Evolutionary conservation across 1,140 invertebrate species (phyloP).

Genomic region (Akabosia matsudoensis): DNA sequence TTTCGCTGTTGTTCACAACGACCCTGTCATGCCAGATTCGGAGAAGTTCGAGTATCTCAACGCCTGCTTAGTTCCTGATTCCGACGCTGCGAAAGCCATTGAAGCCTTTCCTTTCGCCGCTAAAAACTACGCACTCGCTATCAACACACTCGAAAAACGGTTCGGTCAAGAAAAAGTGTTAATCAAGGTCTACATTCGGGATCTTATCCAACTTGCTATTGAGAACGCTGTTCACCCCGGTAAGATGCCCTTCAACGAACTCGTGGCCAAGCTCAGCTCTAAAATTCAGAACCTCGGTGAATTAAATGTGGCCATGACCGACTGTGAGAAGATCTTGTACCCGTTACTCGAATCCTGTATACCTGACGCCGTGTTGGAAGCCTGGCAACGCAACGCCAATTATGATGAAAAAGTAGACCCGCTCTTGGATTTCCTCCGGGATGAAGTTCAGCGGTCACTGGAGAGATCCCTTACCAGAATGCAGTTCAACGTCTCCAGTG

Average conservation of each 20-base stretch:
- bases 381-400: background rate
- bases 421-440: background rate
- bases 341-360: background rate
- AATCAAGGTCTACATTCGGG: conserved; percentile 49
- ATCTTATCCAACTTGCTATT: conserved; percentile 47
- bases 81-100: conserved; percentile 31
- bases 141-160: conserved; percentile 47
- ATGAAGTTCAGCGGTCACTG: background rate
- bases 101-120: conserved; percentile 47
- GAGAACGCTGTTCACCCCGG: conserved; percentile 4
- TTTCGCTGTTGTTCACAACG: background rate
- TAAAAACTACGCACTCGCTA: conserved; percentile 48
- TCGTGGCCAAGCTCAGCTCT: background rate
- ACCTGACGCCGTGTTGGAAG: background rate
- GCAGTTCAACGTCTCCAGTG: background rate
- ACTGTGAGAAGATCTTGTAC: background rate
- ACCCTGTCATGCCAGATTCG: background rate
- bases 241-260: background rate
- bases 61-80: background rate
- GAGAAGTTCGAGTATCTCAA: background rate
- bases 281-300: background rate
- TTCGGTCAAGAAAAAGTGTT: conserved; percentile 49
- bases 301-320: background rate
- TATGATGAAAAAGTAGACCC: background rate
- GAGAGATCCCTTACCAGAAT: background rate